Evolutionary conservation across 2,888 invertebrate genomes (phyloP), one percentile per base, ranked within the genome.

Genomic region (Heliconius cydno): DNA sequence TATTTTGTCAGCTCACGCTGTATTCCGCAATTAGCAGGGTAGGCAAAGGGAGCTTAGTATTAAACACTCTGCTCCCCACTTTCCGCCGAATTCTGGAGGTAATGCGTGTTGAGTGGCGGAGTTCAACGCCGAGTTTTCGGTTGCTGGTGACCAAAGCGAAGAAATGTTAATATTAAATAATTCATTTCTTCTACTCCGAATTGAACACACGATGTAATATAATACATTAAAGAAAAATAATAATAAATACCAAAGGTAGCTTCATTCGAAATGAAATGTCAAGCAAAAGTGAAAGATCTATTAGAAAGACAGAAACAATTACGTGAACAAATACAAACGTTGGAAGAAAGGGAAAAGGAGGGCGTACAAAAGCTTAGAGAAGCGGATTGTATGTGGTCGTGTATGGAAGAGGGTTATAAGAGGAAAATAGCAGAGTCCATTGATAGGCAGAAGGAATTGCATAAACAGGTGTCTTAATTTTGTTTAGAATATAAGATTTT

Each of bases 261-360:
- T 28, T 88, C 90, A 15, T 90, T 88, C 66, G 93, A 93, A 60
- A 88, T 89, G 82, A 89, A 89, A 81, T 94, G 93, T 82, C 86
- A 83, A 52, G 82, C 60, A 0, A 95, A 93, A 87, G 88, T 96
- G 4, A 92, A 92, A 46, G 94, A 96, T 10, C 88, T 97, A 25
- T 91, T 94, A 63, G 87, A 90, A 70, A 90, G 93, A n/a, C 96
- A 97, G 83, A 90, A 95, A 70, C 88, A 92, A 38, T 91, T 96
- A 83, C 94, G 86, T 83, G 84, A 85, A 0, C 95, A 96, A 82
- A 96, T 97, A 41, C 90, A 91, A 81, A 93, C 95, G 75, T 88
- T 97, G 73, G 96, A 97, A 85, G 87, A 94, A 3, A 95, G 95
- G 46, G 96, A 97, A 85, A 94, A 92, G 78, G 92, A 96, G 1